Conservation (phyloP, 2,113 vertebrate genomes). For the Neomonachus schauinslandi region DNA sequence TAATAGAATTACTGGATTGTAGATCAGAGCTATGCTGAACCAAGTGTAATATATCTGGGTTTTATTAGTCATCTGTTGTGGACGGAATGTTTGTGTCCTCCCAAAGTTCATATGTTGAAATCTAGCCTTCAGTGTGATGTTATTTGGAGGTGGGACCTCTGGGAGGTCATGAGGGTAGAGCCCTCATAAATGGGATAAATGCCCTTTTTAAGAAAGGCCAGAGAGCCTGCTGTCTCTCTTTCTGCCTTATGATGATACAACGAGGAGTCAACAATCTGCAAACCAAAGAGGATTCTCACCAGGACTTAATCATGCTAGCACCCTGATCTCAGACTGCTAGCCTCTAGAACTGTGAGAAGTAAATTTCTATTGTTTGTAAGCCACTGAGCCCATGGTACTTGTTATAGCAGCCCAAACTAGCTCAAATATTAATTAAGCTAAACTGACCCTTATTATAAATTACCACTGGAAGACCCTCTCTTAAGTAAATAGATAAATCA, state of each 20-base stretch:
- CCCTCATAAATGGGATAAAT: neutral
- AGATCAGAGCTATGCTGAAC: neutral
- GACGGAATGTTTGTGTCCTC: neutral
- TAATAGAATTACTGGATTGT: neutral
- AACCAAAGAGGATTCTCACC: neutral
- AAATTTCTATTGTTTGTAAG: neutral
- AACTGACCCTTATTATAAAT: neutral
- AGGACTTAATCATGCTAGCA: rapidly evolving
- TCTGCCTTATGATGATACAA: neutral
- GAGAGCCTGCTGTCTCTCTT: neutral
- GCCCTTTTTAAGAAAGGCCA: neutral
- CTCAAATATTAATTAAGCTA: neutral
- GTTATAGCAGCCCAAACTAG: neutral
- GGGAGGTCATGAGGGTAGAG: neutral
- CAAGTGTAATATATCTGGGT: neutral
- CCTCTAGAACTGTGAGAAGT: neutral
- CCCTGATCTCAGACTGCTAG: neutral
- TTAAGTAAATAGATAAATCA: neutral
- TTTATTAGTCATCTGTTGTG: neutral
- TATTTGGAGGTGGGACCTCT: neutral
- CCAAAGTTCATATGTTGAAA: neutral
- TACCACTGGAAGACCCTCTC: neutral
- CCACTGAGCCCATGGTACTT: neutral
- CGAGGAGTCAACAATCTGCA: rapidly evolving
- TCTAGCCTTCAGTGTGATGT: neutral